Base-by-base conservation (phyloP, 2,113 vertebrate species). In the Tragelaphus scriptus region DNA sequence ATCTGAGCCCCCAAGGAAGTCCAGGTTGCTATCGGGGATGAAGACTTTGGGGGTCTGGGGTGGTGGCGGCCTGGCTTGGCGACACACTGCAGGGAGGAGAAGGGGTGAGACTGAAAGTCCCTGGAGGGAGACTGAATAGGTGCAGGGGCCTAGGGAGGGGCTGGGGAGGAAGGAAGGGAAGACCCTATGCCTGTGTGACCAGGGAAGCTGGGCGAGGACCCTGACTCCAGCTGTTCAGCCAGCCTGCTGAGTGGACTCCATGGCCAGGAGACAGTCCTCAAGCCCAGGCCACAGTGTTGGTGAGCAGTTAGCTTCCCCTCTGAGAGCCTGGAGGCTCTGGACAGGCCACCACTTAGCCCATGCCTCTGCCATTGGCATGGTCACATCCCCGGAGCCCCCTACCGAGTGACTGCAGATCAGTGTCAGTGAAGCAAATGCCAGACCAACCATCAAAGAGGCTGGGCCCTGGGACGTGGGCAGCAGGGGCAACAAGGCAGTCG, bases 31-130 rank as follows among this genome's bases (percentile, higher is more conserved):
- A 6, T 26, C 7, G 1, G 15, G 68, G 30, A 53, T 23, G 51
- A 2, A 2, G 79, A 77, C 44, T 7, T 1, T 0, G 15, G 14
- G 21, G 16, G 9, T 30, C 23, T 0, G 4, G 44, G n/a, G 55
- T 21, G 32, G 58, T 2, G 19, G 51, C 12, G 4, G 49, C 88
- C 58, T 81, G 58, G 32, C 26, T 61, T 49, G 44, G 47, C 0
- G 15, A 75, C 26, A 9, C 0, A 0, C 16, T 85, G 19, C 30
- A 1, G 7, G 58, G 59, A 40, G 53, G 94, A 14, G 36, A 49
- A 40, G 5, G 13, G 55, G 25, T n/a, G 63, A 79, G 15, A 12
- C 44, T 36, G 40, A 59, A n/a, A 10, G 55, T 32, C 55, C 75
- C 55, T 8, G 30, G 14, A 59, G 32, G 28, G 47, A 40, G 23